Percentiles rank a stretch among this genome's conserved stretches.
phyloP scores from a whole-genome alignment of 2,113 vertebrate genomes.

The Ophiodon elongatus region DNA sequence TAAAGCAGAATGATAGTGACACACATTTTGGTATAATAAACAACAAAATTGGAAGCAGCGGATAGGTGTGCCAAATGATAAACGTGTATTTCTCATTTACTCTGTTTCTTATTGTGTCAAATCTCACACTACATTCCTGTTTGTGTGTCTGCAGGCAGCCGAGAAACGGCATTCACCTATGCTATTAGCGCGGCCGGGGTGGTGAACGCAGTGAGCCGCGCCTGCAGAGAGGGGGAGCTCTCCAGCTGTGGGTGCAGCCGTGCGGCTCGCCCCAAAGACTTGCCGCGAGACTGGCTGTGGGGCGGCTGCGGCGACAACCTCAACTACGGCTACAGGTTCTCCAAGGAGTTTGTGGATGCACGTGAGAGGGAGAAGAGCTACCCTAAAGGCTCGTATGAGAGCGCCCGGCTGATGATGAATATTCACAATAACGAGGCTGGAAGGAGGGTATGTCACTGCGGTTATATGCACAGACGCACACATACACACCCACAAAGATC shows the following conservation, averaged over 20 bases:
- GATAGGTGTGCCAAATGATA: not conserved
- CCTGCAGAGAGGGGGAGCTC: conserved; percentile 96
- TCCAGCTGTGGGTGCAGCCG: conserved; percentile 97
- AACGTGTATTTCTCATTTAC: conserved; percentile 14
- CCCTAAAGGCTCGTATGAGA: conserved; percentile 92
- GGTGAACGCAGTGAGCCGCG: conserved; percentile 96
- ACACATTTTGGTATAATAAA: conserved; percentile 13
- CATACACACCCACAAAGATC: too few species aligned
- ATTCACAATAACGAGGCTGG: conserved; percentile 98
- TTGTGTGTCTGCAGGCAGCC: conserved; percentile 87
- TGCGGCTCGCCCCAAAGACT: conserved; percentile 92
- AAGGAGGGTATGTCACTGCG: conserved; percentile 87
- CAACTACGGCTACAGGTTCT: conserved; percentile 96
- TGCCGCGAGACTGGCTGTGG: conserved; percentile 98
- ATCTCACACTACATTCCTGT: conserved; percentile 12
- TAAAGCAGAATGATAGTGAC: conserved; percentile 39
- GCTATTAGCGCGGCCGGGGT: conserved; percentile 96
- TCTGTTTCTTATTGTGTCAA: not conserved
- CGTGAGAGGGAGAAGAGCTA: conserved; percentile 95
- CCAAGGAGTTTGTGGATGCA: conserved; percentile 97
- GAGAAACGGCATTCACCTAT: conserved; percentile 97
- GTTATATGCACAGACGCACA: not conserved
- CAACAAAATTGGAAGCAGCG: not conserved
- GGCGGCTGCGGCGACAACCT: conserved; percentile 98
- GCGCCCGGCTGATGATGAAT: conserved; percentile 93